Conservation (phyloP, 2,888 invertebrate genomes). For the Perizoma affinitatum region DNA sequence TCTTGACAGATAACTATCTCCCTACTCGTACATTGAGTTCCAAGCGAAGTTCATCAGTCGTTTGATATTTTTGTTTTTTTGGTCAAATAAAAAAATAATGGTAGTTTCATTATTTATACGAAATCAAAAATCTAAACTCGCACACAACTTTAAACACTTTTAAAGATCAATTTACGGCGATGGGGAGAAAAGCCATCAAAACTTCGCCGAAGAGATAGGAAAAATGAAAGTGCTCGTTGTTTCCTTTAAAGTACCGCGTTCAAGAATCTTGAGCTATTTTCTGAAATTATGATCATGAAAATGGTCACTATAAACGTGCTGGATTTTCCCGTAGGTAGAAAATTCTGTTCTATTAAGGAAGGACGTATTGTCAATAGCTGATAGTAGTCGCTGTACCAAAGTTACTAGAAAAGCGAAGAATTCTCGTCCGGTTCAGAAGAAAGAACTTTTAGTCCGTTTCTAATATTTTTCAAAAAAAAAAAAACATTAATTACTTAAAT, state of each 20-base stretch:
- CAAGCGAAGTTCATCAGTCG: too few relatives aligned
- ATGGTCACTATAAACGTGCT: background rate
- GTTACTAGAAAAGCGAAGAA: too few relatives aligned
- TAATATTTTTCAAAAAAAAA: background rate
- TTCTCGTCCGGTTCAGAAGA: too few relatives aligned
- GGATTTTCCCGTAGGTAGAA: background rate
- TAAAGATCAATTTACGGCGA: slow-evolving; percentile 35
- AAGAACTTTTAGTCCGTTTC: too few relatives aligned
- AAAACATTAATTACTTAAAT: background rate
- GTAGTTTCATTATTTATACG: too few relatives aligned
- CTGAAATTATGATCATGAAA: slow-evolving; percentile 9
- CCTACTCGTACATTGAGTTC: too few relatives aligned
- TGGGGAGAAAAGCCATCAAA: slow-evolving; percentile 41
- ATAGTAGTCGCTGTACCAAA: too few relatives aligned
- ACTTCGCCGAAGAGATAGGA: slow-evolving; percentile 35
- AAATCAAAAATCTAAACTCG: slow-evolving; percentile 15
- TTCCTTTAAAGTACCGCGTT: slow-evolving; percentile 32
- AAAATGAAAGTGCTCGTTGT: slow-evolving; percentile 35
- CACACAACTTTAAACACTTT: slow-evolving; percentile 23
- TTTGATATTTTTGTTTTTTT: too few relatives aligned
- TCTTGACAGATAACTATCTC: too few relatives aligned
- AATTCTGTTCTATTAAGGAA: background rate
- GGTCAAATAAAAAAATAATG: too few relatives aligned
- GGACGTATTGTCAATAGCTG: background rate
- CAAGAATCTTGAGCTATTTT: slow-evolving; percentile 18